Conservation (phyloP, 2,113 vertebrate genomes). For the Anarhynchus alexandrinus region DNA sequence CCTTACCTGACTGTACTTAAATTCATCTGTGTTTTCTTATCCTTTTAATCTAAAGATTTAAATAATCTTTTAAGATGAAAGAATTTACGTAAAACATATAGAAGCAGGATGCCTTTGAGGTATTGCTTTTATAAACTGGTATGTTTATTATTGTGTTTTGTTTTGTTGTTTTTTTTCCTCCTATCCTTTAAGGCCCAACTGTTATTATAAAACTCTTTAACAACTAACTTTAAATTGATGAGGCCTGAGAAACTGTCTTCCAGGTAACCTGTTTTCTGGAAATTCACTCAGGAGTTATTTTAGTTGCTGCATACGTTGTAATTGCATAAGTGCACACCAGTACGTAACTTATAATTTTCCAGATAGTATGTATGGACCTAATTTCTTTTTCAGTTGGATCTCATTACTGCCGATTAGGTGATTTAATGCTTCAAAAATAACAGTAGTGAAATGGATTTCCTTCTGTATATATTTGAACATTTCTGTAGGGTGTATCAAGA, state of each 20-base stretch:
- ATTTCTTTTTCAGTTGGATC: neutral
- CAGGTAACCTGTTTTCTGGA: neutral
- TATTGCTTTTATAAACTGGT: neutral
- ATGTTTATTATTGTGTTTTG: neutral
- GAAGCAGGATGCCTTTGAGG: neutral
- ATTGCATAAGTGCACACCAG: neutral
- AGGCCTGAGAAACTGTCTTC: neutral
- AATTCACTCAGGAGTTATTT: neutral
- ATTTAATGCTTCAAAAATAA: neutral
- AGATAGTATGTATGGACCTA: neutral
- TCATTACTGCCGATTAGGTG: neutral
- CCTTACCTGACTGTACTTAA: neutral
- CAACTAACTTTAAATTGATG: neutral
- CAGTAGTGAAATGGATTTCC: neutral
- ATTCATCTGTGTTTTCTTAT: neutral
- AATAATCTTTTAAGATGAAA: neutral
- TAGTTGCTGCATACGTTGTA: neutral
- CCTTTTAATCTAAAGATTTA: neutral
- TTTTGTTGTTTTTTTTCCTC: neutral
- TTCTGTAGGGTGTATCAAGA: neutral
- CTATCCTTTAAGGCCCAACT: neutral
- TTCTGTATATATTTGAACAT: neutral
- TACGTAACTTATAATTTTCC: neutral
- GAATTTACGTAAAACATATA: neutral
- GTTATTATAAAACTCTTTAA: neutral